Conservation (phyloP, 2,797 vertebrate species). For the Furcifer pardalis region DNA sequence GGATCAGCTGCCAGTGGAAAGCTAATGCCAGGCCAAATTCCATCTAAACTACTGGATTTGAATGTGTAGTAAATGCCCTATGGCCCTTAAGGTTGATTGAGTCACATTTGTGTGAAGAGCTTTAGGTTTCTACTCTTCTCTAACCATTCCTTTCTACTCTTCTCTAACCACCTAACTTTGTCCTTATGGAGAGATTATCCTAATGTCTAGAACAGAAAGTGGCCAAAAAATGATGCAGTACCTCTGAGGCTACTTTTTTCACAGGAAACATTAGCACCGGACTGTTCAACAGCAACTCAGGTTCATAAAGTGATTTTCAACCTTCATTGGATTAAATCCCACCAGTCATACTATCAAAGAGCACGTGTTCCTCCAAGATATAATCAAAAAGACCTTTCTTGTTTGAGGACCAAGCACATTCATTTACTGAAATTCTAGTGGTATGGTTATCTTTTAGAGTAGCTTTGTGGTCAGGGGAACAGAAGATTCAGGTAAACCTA, state of each 20-base stretch:
- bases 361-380: too few relatives aligned
- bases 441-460: too few relatives aligned
- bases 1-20: neutral
- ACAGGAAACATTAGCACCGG: too few relatives aligned
- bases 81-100: neutral
- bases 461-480: too few relatives aligned
- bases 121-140: neutral
- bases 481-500: too few relatives aligned
- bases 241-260: neutral
- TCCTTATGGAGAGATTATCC: too few relatives aligned
- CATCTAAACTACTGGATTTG: slow-evolving; percentile 6
- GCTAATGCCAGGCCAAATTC: neutral
- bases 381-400: too few relatives aligned
- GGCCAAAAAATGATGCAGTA: neutral
- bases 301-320: neutral
- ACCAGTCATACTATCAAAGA: too few relatives aligned
- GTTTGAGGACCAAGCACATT: too few relatives aligned
- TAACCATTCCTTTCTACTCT: neutral
- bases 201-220: neutral
- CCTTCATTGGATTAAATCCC: too few relatives aligned
- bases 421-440: too few relatives aligned
- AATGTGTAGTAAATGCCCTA: neutral
- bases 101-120: slow-evolving; percentile 12
- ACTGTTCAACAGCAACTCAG: neutral
- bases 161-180: too few relatives aligned